Conservation (phyloP, 2,113 vertebrate species). For the Fregata magnificens region DNA sequence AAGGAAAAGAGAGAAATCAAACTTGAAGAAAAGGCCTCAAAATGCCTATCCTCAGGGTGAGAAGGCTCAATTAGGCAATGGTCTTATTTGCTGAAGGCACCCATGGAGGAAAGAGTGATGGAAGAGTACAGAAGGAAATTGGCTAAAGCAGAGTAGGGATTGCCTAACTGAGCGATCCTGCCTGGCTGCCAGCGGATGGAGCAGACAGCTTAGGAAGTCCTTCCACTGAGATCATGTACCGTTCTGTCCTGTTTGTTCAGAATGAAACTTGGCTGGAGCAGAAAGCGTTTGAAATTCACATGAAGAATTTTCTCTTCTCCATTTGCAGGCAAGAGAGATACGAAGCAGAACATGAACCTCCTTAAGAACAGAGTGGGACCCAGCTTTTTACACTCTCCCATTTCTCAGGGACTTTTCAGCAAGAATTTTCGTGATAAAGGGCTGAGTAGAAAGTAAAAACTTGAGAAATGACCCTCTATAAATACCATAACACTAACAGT, state of each 20-base stretch:
- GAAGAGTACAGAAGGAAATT: neutral
- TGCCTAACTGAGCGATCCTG: slow-evolving; percentile 28
- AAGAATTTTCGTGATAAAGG: neutral
- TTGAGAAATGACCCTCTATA: neutral
- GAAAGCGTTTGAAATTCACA: neutral
- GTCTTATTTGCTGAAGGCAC: neutral
- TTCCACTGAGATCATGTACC: neutral
- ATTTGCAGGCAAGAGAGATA: slow-evolving; percentile 13
- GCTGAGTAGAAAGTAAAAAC: neutral
- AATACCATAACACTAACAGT: neutral
- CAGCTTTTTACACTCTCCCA: neutral
- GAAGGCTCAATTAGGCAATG: neutral
- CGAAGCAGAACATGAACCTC: neutral
- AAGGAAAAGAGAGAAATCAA: neutral
- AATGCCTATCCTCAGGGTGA: neutral
- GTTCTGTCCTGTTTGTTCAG: neutral
- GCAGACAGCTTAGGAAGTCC: neutral
- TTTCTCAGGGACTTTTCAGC: neutral
- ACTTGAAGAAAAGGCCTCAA: neutral
- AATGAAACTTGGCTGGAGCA: slow-evolving; percentile 20
- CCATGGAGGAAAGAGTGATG: neutral
- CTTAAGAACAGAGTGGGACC: neutral
- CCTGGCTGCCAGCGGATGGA: neutral
- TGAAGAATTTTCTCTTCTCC: slow-evolving; percentile 41
- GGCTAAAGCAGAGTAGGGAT: neutral